Percentiles rank a stretch among this genome's conserved stretches.
phyloP scores from a whole-genome alignment of 1,140 invertebrate genomes.

The Chrysoperla carnea region DNA sequence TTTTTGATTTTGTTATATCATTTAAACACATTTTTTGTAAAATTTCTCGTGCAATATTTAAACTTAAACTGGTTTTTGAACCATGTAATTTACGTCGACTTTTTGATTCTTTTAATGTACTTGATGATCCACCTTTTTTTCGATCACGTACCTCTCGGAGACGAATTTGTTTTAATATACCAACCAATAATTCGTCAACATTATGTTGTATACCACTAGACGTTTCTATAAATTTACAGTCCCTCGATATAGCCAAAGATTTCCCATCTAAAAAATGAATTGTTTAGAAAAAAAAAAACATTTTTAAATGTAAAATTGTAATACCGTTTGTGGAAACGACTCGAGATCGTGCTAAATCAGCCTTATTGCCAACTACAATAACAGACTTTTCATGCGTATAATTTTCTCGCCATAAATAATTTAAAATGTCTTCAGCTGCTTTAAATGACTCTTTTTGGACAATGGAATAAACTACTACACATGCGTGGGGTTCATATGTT shows the following conservation, averaged over 20 bases:
- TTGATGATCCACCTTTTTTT: conserved; percentile 28
- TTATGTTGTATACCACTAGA: conserved; percentile 83
- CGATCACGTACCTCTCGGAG: conserved; percentile 52
- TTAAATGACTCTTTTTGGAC: conserved; percentile 61
- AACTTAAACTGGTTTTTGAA: conserved; percentile 48
- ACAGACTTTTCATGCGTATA: conserved; percentile 65
- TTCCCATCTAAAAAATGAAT: conserved; percentile 52
- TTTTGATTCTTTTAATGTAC: conserved; percentile 21
- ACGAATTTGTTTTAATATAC: conserved; percentile 70
- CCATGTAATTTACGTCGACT: conserved; percentile 32
- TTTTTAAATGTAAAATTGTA: conserved; percentile 6
- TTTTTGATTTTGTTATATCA: conserved; percentile 73
- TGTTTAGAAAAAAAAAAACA: not conserved
- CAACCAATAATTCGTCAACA: conserved; percentile 77
- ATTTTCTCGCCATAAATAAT: conserved; percentile 62
- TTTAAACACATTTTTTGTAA: conserved; percentile 74
- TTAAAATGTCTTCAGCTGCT: conserved; percentile 58
- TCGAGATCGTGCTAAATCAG: conserved; percentile 72
- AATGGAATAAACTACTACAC: conserved; percentile 74
- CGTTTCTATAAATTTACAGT: conserved; percentile 86
- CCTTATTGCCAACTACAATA: conserved; percentile 87
- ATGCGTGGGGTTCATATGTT: conserved; percentile 79
- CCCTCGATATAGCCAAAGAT: conserved; percentile 60
- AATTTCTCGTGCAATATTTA: conserved; percentile 59
- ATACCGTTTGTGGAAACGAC: conserved; percentile 65